Conservation (phyloP, 1,140 invertebrate species). For the Harpegnathos saltator region DNA sequence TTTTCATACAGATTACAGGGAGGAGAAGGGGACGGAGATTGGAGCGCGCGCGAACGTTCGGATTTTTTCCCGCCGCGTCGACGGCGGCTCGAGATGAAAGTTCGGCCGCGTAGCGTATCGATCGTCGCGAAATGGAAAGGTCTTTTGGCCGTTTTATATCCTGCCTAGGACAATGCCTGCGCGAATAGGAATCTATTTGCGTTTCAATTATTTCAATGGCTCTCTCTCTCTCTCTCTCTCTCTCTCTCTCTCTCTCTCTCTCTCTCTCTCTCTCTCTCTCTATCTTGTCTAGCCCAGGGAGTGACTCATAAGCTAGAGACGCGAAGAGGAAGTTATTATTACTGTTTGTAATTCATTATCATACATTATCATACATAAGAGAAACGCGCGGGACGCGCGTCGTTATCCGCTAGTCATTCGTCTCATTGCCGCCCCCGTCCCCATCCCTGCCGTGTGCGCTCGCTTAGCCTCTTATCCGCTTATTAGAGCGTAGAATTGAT, state of each 20-base stretch:
- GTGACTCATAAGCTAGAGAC: constrained; percentile 14
- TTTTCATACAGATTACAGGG: constrained; percentile 17
- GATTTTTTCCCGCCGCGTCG: not conserved
- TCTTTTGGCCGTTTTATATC: not conserved
- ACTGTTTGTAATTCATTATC: constrained; percentile 58
- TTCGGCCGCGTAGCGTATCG: not conserved
- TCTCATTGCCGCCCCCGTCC: constrained; percentile 48
- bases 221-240: not conserved
- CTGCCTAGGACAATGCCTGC: constrained; percentile 3
- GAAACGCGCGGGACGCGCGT: no score
- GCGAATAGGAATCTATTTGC: not conserved
- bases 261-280: not conserved
- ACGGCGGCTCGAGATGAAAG: not conserved
- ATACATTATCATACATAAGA: constrained; percentile 40
- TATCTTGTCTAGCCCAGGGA: not conserved
- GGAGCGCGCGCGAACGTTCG: not conserved
- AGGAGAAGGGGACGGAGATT: not conserved
- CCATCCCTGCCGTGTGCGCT: constrained; percentile 13
- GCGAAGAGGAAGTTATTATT: constrained; percentile 12
- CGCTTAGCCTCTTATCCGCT: constrained; percentile 39
- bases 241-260: not conserved
- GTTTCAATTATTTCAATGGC: constrained; percentile 46
- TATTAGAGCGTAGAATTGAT: not conserved
- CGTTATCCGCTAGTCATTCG: constrained; percentile 51
- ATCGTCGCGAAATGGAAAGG: not conserved